phyloP scores from a whole-genome alignment of 2,797 vertebrate species.

The Chloroceryle amazona region DNA sequence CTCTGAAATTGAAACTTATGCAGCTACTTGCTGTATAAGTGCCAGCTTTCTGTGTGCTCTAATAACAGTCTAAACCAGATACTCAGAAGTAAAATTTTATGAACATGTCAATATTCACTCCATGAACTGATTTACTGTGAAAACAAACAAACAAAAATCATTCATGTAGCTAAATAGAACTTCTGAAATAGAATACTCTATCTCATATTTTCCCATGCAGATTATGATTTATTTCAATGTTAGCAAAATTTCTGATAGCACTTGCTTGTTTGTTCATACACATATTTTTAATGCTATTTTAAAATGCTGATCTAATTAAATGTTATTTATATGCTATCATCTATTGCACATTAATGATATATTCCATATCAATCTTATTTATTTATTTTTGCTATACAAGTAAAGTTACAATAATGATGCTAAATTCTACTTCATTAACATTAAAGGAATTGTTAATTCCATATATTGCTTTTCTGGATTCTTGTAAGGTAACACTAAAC shows the following conservation, averaged over 20 bases:
- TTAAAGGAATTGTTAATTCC: not conserved
- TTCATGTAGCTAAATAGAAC: not conserved
- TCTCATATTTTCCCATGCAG: not conserved
- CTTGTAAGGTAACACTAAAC: not conserved
- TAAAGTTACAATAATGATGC: not conserved
- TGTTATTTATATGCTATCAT: not conserved
- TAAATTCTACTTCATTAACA: not conserved
- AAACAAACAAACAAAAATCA: not conserved
- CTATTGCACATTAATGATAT: not conserved
- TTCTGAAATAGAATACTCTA: not conserved
- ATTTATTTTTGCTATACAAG: not conserved
- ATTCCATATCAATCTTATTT: not conserved
- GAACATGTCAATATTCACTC: not conserved
- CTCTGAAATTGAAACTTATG: not conserved
- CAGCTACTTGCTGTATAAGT: not conserved
- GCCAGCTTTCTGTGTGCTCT: not conserved
- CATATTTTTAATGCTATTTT: not conserved
- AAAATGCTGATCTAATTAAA: not conserved
- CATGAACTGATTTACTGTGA: not conserved
- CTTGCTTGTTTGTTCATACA: rapidly evolving
- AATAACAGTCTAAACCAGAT: not conserved
- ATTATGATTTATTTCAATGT: not conserved
- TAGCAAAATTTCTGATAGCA: not conserved
- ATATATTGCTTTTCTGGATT: not conserved
- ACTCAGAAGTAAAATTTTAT: not conserved